Base-by-base conservation (phyloP, 1,140 invertebrate genomes). In the Platorchestia sp. region DNA sequence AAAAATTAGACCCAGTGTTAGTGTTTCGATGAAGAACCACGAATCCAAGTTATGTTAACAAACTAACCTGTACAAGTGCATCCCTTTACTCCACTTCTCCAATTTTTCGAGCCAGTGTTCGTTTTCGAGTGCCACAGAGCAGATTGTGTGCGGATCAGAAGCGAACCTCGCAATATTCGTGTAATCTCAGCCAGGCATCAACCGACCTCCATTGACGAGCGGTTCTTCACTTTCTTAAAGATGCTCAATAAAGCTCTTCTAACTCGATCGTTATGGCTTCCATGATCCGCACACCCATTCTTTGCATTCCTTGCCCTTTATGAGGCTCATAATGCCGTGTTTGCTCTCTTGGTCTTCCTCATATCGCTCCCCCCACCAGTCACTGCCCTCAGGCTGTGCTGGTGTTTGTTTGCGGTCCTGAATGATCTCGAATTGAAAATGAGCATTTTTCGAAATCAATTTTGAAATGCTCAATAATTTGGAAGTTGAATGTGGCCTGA, bases 201-300 rank as follows among this genome's bases (percentile, higher is more conserved):
- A 93, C 91, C 43, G 91, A 93, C 45, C 91, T 47, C 91, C 45
- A 44, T 93, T 93, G 91, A 93, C 43, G 36, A 44, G 45, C 44
- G 6, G 91, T 10, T 36, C 43, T 45, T 45, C 45, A 45, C 44
- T 45, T 44, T 93, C 91, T 44, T 93, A 45, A 90, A 93, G 91
- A 93, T 44, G 91, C 45, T 90, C 87, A 90, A 90, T 45, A 90
- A 90, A 90, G 41, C 87, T 93, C 43, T 47, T 45, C 45, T 47
- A 93, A 93, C 91, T 93, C 91, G 87, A 89, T 89, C 87, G 87
- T 89, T 89, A 89, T 93, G 43, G 43, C 44, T 93, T 45, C 44
- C 40, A 93, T 93, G 45, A 45, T 47, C 45, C 91, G 45, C 91
- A 45, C 43, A 44, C 10, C 91, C 43, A 47, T 93, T 47, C 91